These are phyloP conservation scores for Thalassoma bifasciatum DNA, from an alignment of 2,113 vertebrate genomes.

Conservation along the genomic window DNA sequence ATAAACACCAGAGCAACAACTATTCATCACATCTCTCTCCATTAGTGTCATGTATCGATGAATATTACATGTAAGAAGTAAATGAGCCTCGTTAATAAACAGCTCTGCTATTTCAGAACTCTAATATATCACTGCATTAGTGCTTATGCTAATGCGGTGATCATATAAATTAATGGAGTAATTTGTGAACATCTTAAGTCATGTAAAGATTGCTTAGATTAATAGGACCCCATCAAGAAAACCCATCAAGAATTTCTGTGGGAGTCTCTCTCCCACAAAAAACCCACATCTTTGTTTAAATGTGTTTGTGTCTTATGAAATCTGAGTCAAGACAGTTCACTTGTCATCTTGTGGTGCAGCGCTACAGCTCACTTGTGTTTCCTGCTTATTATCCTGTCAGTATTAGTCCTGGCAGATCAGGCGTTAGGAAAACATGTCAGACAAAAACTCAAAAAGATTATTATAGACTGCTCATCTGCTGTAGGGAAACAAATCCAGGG, in stretches of 20 bases:
- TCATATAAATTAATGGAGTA: conserved; percentile 29
- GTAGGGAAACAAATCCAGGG: background rate
- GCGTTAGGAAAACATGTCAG: conserved; percentile 16
- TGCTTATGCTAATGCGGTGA: conserved; percentile 22
- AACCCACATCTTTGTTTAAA: conserved; percentile 10
- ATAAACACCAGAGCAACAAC: conserved; percentile 24
- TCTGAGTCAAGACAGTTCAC: conserved; percentile 3
- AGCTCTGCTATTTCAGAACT: conserved; percentile 16
- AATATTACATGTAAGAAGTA: conserved; percentile 26
- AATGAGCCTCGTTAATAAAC: conserved; percentile 42
- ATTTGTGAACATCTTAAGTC: background rate
- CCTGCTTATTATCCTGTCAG: background rate
- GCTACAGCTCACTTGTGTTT: background rate
- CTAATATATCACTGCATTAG: conserved; percentile 24
- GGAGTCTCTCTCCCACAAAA: background rate
- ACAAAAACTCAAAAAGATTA: conserved; percentile 2
- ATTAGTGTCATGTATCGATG: conserved; percentile 34
- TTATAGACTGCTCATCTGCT: background rate
- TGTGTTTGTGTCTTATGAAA: conserved; percentile 4
- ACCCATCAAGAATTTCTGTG: too few species aligned
- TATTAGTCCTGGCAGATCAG: conserved; percentile 16
- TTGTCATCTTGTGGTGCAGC: background rate
- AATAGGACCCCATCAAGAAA: background rate
- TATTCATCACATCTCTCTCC: conserved; percentile 20
- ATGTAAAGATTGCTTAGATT: too few species aligned